These are phyloP conservation scores for Bergia puertoricense DNA, from an alignment of 92 coral and sea anemone species.

Conservation along the genomic window DNA sequence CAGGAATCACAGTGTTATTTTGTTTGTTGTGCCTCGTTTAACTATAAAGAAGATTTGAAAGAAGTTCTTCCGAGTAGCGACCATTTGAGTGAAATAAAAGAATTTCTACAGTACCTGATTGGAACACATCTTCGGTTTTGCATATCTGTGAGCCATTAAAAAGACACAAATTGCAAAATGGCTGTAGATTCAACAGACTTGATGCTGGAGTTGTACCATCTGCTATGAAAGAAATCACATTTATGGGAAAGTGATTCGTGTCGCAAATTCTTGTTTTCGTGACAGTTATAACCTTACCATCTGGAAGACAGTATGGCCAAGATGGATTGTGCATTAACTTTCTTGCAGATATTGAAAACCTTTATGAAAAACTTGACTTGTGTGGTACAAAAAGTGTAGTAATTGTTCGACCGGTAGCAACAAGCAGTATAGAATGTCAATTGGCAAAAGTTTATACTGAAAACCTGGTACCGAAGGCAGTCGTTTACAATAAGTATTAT, in stretches of 20 bases:
- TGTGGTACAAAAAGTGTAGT: conserved; percentile 10
- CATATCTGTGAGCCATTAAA: too few species aligned
- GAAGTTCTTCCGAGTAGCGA: too few species aligned
- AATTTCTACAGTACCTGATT: too few species aligned
- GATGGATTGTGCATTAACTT: conserved; percentile 28
- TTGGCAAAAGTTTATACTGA: too few species aligned
- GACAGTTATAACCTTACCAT: conserved; percentile 36
- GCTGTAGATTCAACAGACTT: conserved; percentile 13
- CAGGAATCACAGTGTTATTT: too few species aligned
- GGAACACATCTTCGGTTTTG: too few species aligned
- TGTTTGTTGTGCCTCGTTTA: too few species aligned
- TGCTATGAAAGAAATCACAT: conserved; percentile 12
- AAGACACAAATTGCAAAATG: too few species aligned
- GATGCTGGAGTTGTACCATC: conserved; percentile 51
- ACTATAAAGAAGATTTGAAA: too few species aligned
- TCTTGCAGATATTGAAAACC: conserved; percentile 28
- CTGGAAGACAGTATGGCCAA: conserved; percentile 48
- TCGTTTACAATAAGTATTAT: too few species aligned
- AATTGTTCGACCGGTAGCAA: conserved; percentile 3
- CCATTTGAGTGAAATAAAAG: too few species aligned
- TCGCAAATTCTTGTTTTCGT: conserved; percentile 46
- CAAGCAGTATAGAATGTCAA: background rate
- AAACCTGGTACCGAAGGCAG: too few species aligned
- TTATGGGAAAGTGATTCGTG: conserved; percentile 47
- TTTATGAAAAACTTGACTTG: conserved; percentile 20